Evolutionary conservation across 2,888 invertebrate species (phyloP), one percentile per base, ranked within the genome.

Genomic region (Coremacera marginata): DNA sequence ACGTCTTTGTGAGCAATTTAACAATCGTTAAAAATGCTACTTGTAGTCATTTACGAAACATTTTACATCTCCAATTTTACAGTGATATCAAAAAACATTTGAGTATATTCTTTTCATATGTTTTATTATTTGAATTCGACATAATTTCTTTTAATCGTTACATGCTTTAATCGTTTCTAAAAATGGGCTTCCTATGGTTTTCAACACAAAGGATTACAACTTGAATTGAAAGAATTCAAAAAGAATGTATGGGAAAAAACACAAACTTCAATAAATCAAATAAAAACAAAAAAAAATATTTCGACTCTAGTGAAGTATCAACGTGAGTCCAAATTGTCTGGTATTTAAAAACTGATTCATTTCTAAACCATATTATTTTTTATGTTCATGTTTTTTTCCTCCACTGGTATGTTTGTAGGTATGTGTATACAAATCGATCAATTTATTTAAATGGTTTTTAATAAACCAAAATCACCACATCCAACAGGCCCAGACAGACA

Each of bases 391-490:
- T 37, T 55, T 22, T 9, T 57, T 16, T n/a, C n/a, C 44, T 14
- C 11, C 5, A 31, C 63, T 11, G 57, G 2, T 3, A 44, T 44
- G 44, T 44, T 44, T 44, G 44, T 44, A 44, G 11, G 19, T 16
- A 0, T 34, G 37, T 51, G 78, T n/a, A n/a, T n/a, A n/a, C 76
- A 78, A 81, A 78, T 80, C 79, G 78, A 74, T 73, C 77, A 82
- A 85, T 85, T 86, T 83, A 77, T 82, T 85, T 83, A 85, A 86
- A 84, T 83, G 84, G 71, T 82, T 81, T 85, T 86, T 84, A 85
- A 86, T 86, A 84, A 82, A 83, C 82, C 80, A 80, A 85, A 83
- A 83, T 86, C 85, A 83, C 77, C 81, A 81, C 84, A 82, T 79
- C 80, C 81, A 81, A 80, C 78, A 78, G 75, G 73, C 65, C 70